Percentiles rank a stretch among this genome's conserved stretches.
phyloP scores from a whole-genome alignment of 2,888 invertebrate species.

The Griposia aprilina region DNA sequence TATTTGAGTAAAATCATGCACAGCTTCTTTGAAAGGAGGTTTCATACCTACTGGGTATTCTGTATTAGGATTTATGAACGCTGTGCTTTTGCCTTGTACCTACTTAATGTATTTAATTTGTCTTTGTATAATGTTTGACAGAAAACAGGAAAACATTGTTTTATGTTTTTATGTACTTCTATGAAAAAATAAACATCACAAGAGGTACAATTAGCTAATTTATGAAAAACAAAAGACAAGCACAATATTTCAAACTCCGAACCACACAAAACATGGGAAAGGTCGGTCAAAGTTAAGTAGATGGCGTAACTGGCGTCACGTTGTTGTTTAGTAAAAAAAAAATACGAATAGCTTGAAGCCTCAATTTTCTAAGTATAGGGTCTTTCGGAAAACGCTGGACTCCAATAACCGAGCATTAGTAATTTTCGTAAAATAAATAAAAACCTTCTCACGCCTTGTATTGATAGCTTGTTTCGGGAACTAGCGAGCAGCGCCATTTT shows the following conservation, averaged over 20 bases:
- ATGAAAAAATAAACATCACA: not conserved
- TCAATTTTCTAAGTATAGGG: too few relatives aligned
- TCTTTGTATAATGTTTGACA: not conserved
- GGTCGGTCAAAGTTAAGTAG: too few relatives aligned
- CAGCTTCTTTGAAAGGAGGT: conserved; percentile 1
- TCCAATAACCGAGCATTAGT: too few relatives aligned
- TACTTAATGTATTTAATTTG: conserved; percentile 1
- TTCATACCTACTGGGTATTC: not conserved
- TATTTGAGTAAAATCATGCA: conserved; percentile 21
- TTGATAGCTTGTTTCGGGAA: too few relatives aligned
- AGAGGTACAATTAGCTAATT: not conserved
- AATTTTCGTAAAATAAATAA: too few relatives aligned
- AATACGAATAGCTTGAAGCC: too few relatives aligned
- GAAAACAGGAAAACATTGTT: not conserved
- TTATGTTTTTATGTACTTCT: too few relatives aligned
- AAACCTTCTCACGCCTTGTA: too few relatives aligned
- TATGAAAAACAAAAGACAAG: not conserved
- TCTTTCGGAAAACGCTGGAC: too few relatives aligned
- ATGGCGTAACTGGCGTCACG: too few relatives aligned
- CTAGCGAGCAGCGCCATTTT: too few relatives aligned
- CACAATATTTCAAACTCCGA: not conserved
- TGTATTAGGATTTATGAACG: not conserved
- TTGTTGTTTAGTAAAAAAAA: too few relatives aligned
- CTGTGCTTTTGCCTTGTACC: not conserved
- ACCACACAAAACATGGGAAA: not conserved